Conservation (phyloP, 2,113 vertebrate species). For the Corydoras sp. region DNA sequence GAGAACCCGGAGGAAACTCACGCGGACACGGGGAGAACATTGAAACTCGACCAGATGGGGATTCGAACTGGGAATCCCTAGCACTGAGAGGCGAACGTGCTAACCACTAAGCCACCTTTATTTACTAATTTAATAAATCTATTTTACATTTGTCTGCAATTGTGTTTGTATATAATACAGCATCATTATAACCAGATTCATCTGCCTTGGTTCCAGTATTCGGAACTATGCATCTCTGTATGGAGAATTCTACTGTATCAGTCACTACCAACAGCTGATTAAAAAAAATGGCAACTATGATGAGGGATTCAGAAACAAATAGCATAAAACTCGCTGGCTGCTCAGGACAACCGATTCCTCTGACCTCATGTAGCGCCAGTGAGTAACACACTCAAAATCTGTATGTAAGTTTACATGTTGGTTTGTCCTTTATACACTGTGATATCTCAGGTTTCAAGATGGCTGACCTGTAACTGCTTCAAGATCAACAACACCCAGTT, state of each 20-base stretch:
- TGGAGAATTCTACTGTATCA: slow-evolving; percentile 71
- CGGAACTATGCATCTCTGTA: slow-evolving; percentile 59
- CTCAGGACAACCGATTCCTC: slow-evolving; percentile 38
- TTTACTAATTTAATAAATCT: too few species aligned
- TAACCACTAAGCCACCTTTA: too few species aligned
- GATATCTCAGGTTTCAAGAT: not conserved
- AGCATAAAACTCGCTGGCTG: slow-evolving; percentile 64
- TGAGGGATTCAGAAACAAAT: slow-evolving; percentile 64
- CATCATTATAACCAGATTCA: not conserved
- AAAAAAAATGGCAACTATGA: slow-evolving; percentile 67
- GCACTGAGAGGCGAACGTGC: too few species aligned
- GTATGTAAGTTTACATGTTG: not conserved
- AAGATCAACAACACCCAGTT: not conserved
- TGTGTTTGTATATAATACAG: not conserved
- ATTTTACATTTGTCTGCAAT: not conserved
- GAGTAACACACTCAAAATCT: not conserved
- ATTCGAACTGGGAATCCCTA: too few species aligned
- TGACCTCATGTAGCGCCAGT: slow-evolving; percentile 39
- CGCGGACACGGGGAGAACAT: too few species aligned
- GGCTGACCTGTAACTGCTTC: not conserved
- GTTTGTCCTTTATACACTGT: not conserved
- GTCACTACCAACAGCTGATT: slow-evolving; percentile 72
- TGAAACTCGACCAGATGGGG: too few species aligned
- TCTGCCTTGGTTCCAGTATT: slow-evolving; percentile 57
- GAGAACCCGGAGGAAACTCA: too few species aligned